Evolutionary conservation across 2,113 vertebrate species (phyloP).

Genomic region (Sapayoa aenigma): DNA sequence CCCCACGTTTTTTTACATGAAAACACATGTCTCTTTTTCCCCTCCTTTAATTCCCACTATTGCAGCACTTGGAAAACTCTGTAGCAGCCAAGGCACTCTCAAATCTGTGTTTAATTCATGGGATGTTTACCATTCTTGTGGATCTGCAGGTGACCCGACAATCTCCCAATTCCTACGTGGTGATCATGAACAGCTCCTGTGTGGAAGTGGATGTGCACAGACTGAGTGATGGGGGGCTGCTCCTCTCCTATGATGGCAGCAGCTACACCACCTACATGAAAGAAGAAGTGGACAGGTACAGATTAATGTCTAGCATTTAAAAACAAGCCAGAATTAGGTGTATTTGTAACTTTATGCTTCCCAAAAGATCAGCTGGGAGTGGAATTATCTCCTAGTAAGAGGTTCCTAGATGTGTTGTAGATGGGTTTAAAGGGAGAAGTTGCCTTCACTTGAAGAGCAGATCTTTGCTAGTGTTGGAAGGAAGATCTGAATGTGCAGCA

Average conservation of each 20-base stretch:
- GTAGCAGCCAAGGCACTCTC: not conserved
- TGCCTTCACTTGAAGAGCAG: not conserved
- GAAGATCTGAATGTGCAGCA: not conserved
- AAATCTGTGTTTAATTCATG: not conserved
- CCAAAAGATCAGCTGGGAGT: not conserved
- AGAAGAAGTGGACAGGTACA: constrained; percentile 91
- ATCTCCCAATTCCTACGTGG: constrained; percentile 95
- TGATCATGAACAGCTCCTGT: constrained; percentile 91
- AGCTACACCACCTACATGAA: constrained; percentile 99
- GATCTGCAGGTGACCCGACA: constrained; percentile 86
- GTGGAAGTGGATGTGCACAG: constrained; percentile 95
- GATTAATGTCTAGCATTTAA: not conserved
- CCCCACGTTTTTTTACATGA: not conserved
- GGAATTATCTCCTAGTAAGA: not conserved
- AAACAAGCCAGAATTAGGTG: not conserved
- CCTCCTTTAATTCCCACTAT: not conserved
- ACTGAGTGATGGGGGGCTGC: constrained; percentile 91
- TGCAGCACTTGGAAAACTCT: not conserved
- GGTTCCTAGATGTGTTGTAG: accelerated
- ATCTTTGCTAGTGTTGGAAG: not conserved
- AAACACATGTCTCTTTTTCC: not conserved
- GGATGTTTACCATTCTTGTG: not conserved
- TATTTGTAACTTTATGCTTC: not conserved
- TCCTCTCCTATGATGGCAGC: constrained; percentile 95
- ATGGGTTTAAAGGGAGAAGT: not conserved